Evolutionary conservation across 2,888 invertebrate genomes (phyloP), one percentile per base, ranked within the genome.

Genomic region (Hydraecia micacea): DNA sequence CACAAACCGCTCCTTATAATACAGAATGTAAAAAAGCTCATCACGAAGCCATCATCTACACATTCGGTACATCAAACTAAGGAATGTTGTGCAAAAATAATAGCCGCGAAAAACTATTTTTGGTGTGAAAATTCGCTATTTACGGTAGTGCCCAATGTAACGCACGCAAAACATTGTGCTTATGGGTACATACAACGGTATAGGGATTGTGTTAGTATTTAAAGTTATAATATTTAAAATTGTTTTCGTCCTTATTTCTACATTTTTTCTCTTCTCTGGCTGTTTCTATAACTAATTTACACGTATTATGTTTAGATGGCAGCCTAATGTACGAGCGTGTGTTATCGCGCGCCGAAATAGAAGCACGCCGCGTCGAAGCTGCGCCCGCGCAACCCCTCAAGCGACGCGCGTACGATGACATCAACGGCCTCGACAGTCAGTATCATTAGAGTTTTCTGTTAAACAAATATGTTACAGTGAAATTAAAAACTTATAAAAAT

Each of bases 391-490:
- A 90, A 81, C 91, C 97, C 85, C 97, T 99, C 92, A 99, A 99
- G 95, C 98, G 99, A 91, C 97, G 99, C 93, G 98, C 98, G 21
- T 99, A 98, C 94, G 99, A 99, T 91, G 99, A 99, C 95, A 97
- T 98, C 96, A 98, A 99, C 95, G 99, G 98, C 82, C 97, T 98
- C 91, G 98, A 99, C 97, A 98, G 98, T 98, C 97, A 98, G 98
- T 97, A 93, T 85, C 81, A 73, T 39, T 66, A 67, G 36, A 36
- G 63, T 72, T 63, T 68, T 32, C 58, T 77, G 63, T 52, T 81
- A 63, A 39, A 69, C 5, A 52, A 42, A 32, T 25, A 25, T 81
- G 58, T 77, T 32, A 65, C 1, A 42, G 25, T 72, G 25, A 36
- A 52, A 77, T 66, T 11, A 28, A 62, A 25, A 42, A 36, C 0